Evolutionary conservation across 1,140 invertebrate genomes (phyloP).

Genomic region (Cheumatopsyche charites): DNA sequence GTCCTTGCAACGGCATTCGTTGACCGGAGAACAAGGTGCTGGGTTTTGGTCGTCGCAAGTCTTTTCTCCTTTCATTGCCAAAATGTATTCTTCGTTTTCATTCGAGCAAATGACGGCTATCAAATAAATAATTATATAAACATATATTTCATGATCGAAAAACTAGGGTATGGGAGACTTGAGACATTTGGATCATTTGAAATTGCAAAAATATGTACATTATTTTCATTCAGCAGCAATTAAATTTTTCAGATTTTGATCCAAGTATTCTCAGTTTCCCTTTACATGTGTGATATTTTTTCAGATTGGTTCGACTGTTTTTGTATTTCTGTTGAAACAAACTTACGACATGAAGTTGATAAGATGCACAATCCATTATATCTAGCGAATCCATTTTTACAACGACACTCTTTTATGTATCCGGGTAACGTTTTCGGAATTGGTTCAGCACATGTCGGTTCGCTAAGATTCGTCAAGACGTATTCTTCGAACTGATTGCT

Average conservation of each 20-base stretch:
- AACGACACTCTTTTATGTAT: not conserved
- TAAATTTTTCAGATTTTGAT: not conserved
- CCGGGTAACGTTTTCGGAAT: not conserved
- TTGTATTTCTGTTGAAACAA: not conserved
- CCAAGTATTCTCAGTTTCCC: no score
- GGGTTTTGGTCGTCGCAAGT: constrained; percentile 7
- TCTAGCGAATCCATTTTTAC: constrained; percentile 1
- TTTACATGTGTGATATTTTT: no score
- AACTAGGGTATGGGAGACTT: no score
- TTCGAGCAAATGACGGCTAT: constrained; percentile 10
- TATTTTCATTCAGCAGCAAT: no score
- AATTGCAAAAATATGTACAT: no score
- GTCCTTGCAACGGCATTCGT: constrained; percentile 23
- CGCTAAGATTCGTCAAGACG: not conserved
- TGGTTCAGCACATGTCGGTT: constrained; percentile 18
- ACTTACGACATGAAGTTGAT: not conserved
- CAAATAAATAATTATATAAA: not conserved
- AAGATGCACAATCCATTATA: not conserved
- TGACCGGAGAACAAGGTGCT: not conserved
- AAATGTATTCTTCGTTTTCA: constrained; percentile 29
- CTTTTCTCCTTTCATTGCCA: not conserved
- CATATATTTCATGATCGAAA: not conserved
- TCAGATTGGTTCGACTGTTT: not conserved
- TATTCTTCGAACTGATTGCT: not conserved
- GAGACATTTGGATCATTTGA: no score